phyloP scores from a whole-genome alignment of 2,888 invertebrate genomes.

The Desoria tigrina region DNA sequence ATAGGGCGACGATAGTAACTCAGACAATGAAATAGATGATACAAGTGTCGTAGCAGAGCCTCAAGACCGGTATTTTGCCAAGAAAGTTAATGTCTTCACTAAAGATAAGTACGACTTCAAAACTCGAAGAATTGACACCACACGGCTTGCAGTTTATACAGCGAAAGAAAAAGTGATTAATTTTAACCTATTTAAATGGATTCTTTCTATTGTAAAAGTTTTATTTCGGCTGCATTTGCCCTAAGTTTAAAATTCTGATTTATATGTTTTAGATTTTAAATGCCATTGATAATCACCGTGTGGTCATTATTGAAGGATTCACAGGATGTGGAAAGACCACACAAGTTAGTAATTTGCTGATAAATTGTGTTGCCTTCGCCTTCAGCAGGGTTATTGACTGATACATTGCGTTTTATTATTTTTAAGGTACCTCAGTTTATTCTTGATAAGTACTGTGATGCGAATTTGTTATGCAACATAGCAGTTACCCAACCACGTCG shows the following conservation, averaged over 20 bases:
- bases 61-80: slow-evolving; percentile 20
- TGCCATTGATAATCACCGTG: slow-evolving; percentile 38
- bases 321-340: slow-evolving; percentile 96
- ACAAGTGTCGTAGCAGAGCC: slow-evolving; percentile 22
- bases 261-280: slow-evolving; percentile 39
- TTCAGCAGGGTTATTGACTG: no score
- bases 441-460: slow-evolving; percentile 70
- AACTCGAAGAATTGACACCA: slow-evolving; percentile 28
- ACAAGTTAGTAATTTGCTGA: slow-evolving; percentile 62
- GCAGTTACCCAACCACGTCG: slow-evolving; percentile 89
- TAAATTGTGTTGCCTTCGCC: no score
- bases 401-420: no score
- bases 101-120: slow-evolving; percentile 42
- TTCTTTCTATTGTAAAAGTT: slow-evolving; percentile 12
- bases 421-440: slow-evolving; percentile 81
- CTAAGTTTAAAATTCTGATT: no score
- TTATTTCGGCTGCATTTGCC: no score
- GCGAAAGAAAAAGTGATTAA: slow-evolving; percentile 37
- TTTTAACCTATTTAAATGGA: neutral
- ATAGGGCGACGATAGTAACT: neutral
- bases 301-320: slow-evolving; percentile 63
- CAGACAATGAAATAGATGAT: neutral
- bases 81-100: slow-evolving; percentile 29
- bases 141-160: slow-evolving; percentile 34
- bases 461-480: slow-evolving; percentile 75